Evolutionary conservation across 2,113 vertebrate species (phyloP).

Genomic region (Lepus americanus): DNA sequence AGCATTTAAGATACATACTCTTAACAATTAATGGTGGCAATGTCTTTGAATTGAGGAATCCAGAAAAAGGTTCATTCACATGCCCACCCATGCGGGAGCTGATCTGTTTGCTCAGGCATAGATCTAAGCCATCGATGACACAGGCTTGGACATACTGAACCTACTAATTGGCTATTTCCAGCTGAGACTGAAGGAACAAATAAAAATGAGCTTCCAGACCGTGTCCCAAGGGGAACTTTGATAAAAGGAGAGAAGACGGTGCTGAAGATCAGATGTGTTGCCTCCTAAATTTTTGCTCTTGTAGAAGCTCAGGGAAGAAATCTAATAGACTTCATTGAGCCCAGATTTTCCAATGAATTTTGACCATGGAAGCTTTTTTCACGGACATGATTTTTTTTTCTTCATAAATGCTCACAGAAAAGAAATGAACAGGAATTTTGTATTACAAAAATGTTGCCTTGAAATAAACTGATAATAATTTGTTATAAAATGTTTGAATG

Average conservation of each 20-base stretch:
- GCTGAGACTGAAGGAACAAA: slow-evolving; percentile 37
- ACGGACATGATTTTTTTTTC: background rate
- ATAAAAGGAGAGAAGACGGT: background rate
- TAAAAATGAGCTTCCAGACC: slow-evolving; percentile 20
- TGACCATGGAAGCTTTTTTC: background rate
- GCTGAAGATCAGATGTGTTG: background rate
- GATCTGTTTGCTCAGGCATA: background rate
- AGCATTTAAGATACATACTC: background rate
- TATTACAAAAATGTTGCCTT: too few species aligned
- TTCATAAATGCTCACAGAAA: too few species aligned
- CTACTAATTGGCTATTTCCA: slow-evolving; percentile 22
- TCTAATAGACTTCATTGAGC: background rate
- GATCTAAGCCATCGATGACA: slow-evolving; percentile 30
- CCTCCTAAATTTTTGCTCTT: background rate
- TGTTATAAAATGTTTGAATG: too few species aligned
- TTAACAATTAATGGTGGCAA: background rate
- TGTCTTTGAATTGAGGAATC: background rate
- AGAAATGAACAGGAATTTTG: too few species aligned
- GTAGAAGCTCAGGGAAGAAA: background rate
- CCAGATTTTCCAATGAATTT: background rate
- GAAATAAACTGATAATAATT: too few species aligned
- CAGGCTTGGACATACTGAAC: background rate
- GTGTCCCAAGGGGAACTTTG: slow-evolving; percentile 38
- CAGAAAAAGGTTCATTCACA: background rate
- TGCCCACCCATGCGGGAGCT: background rate